Evolutionary conservation across 1,140 invertebrate genomes (phyloP).

Genomic region (Rhopalosiphum padi): DNA sequence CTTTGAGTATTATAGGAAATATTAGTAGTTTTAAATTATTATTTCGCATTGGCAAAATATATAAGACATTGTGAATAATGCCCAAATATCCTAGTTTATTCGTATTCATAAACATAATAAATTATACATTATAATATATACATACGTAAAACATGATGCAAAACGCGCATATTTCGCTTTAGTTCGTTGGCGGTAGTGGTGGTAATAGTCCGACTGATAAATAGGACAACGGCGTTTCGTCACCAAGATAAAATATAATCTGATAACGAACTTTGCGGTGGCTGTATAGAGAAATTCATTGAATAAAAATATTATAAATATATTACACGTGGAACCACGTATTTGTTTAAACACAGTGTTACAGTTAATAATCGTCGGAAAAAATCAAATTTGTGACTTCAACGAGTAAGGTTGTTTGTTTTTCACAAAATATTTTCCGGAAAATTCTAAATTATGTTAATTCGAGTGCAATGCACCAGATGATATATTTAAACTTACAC

Average conservation of each 20-base stretch:
- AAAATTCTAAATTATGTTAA: neutral
- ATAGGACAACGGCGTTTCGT: neutral
- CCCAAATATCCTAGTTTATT: neutral
- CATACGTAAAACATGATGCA: neutral
- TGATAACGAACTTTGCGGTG: neutral
- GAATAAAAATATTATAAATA: neutral
- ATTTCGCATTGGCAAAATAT: neutral
- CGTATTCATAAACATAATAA: neutral
- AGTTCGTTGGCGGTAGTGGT: neutral
- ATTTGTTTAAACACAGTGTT: neutral
- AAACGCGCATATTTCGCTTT: neutral
- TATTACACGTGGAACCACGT: neutral
- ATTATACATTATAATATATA: neutral
- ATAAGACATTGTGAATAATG: neutral
- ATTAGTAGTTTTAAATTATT: neutral
- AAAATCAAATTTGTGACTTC: neutral
- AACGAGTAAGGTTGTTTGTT: neutral
- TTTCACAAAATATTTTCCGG: neutral
- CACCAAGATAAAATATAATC: neutral
- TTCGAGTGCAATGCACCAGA: neutral
- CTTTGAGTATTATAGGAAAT: neutral
- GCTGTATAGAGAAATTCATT: neutral
- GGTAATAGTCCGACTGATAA: neutral
- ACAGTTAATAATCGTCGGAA: neutral
- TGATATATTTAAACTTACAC: neutral